Evolutionary conservation across 2,113 vertebrate species (phyloP).

Genomic region (Trogon melanurus): DNA sequence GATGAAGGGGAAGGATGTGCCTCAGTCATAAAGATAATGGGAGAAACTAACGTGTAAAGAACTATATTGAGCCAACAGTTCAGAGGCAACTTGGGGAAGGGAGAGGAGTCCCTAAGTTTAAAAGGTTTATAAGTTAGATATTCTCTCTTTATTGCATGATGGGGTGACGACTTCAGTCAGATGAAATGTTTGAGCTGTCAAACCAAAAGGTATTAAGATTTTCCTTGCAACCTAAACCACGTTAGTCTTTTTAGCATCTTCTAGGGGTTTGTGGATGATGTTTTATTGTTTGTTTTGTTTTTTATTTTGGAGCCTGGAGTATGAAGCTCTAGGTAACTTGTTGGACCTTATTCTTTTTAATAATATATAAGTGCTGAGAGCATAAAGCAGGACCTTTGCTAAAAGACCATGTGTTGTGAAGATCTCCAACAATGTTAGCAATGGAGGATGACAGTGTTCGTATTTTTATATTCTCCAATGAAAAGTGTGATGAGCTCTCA

Average conservation of each 20-base stretch:
- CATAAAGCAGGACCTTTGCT: not conserved
- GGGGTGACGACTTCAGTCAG: not conserved
- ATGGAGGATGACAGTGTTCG: not conserved
- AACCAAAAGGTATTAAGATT: not conserved
- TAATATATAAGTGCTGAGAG: not conserved
- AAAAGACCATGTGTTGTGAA: not conserved
- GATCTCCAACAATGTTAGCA: not conserved
- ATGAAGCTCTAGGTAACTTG: not conserved
- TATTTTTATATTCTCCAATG: not conserved
- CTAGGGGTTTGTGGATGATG: not conserved
- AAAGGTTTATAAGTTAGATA: not conserved
- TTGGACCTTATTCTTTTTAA: not conserved
- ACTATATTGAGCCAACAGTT: not conserved
- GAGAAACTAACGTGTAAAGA: not conserved
- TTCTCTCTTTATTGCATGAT: not conserved
- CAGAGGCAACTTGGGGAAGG: not conserved
- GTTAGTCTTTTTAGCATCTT: not conserved
- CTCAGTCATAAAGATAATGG: not conserved
- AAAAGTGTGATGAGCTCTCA: not conserved
- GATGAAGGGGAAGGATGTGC: not conserved
- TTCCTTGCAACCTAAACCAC: not conserved
- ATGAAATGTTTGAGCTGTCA: not conserved
- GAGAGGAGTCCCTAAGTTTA: not conserved
- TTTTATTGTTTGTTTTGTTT: not conserved
- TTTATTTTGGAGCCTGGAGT: not conserved